Evolutionary conservation across 2,888 invertebrate species (phyloP), one percentile per base, ranked within the genome.

Genomic region (Cephus runcator): DNA sequence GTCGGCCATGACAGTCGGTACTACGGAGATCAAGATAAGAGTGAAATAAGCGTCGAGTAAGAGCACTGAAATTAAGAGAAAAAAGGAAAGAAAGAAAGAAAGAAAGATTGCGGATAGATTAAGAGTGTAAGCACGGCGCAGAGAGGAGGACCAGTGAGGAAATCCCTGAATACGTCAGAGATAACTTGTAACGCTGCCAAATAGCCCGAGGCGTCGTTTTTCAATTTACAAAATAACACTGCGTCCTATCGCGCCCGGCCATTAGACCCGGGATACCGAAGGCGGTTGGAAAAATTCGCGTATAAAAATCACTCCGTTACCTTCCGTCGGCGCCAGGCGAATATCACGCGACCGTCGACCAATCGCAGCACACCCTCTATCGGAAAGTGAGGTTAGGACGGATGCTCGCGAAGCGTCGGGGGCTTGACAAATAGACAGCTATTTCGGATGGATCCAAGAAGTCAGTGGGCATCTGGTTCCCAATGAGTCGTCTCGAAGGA

Each of bases 131-230:
- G 6, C 23, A 40, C 40, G 9, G 6, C 9, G 6, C 1, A 40
- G 56, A 2, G 56, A 6, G 36, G 12, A 15, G 40, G 23, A 23
- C 40, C 40, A 40, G 56, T 56, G 73, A 81, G 85, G 85, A 81
- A 83, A 85, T 85, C 82, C 85, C 83, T 79, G 77, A 56, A 79
- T 78, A 83, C 85, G 83, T 84, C 84, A 84, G 77, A 75, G 30
- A 69, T 74, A 71, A 36, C 68, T 56, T 74, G 68, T 56, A 56
- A 71, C 79, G 74, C 31, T 84, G 85, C 81, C 83, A 85, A 84
- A 76, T 81, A 79, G 78, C 79, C 77, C 56, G 56, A 56, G 56
- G 56, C 15, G 56, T 56, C 56, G 56, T 23, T 56, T 56, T 56
- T 56, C 56, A 56, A 56, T 56, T 56, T 23, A 56, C 23, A 56